phyloP scores from a whole-genome alignment of 2,113 vertebrate genomes.

The Siniperca chuatsi region DNA sequence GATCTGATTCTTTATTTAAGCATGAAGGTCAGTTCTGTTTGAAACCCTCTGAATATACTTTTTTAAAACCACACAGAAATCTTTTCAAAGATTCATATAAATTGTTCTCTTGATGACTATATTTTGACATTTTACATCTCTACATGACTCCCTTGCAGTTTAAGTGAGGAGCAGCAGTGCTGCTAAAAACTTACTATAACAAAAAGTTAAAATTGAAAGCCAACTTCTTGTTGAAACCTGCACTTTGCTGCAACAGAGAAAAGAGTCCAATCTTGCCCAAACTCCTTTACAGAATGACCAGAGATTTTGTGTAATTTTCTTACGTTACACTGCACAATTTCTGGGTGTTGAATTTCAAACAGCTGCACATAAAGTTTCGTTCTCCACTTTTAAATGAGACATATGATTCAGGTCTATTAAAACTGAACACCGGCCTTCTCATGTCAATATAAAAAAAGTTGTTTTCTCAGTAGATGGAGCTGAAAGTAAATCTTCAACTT shows the following conservation, averaged over 20 bases:
- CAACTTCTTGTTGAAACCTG: neutral
- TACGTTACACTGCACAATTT: neutral
- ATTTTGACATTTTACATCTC: neutral
- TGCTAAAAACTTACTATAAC: neutral
- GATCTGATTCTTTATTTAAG: slow-evolving; percentile 4
- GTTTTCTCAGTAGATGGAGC: neutral
- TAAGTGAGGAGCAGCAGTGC: too few relatives aligned
- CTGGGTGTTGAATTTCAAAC: neutral
- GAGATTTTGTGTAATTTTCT: neutral
- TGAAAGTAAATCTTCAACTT: neutral
- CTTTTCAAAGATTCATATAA: neutral
- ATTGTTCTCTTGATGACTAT: neutral
- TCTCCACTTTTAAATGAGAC: slow-evolving; percentile 8
- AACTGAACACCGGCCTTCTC: neutral
- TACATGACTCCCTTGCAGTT: neutral
- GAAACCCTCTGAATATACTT: neutral
- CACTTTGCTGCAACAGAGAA: neutral
- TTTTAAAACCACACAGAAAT: neutral
- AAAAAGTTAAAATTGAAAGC: slow-evolving; percentile 16
- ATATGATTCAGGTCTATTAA: neutral
- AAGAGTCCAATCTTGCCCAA: neutral
- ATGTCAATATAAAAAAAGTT: neutral
- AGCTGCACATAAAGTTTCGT: neutral
- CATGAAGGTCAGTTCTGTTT: slow-evolving; percentile 3
- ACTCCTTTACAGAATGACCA: neutral